Conservation (phyloP, 2,113 vertebrate genomes). For the Gavia stellata region DNA sequence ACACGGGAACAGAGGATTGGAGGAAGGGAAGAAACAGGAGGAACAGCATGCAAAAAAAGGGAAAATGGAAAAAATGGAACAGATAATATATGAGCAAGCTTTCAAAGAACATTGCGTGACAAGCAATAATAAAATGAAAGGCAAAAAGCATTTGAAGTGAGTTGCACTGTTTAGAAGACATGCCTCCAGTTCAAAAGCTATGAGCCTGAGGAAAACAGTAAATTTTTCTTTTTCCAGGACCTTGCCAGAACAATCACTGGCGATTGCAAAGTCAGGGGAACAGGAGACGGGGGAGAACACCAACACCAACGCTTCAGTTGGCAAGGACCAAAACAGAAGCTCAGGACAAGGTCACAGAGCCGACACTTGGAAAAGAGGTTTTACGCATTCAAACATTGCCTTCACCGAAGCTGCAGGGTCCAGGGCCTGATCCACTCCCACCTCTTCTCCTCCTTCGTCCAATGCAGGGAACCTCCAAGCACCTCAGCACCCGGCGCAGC, state of each 20-base stretch:
- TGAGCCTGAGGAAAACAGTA: conserved; percentile 75
- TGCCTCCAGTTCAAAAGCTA: conserved; percentile 79
- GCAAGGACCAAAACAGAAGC: conserved; percentile 48
- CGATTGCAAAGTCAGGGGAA: conserved; percentile 56
- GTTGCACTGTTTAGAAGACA: conserved; percentile 82
- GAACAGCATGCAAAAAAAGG: conserved; percentile 88
- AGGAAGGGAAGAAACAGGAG: conserved; percentile 86
- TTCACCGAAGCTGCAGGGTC: not conserved
- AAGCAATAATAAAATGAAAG: conserved; percentile 84
- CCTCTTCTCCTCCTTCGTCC: not conserved
- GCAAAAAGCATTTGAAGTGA: conserved; percentile 84
- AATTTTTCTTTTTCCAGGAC: conserved; percentile 60
- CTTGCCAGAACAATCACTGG: conserved; percentile 58
- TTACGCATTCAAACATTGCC: conserved; percentile 69
- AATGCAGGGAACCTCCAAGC: not conserved
- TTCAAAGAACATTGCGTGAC: conserved; percentile 82
- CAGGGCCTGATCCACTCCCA: not conserved
- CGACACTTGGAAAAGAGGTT: not conserved
- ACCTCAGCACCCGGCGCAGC: not conserved
- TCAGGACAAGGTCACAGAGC: conserved; percentile 23
- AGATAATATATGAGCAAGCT: conserved; percentile 87
- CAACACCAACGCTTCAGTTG: conserved; percentile 34
- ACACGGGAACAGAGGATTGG: conserved; percentile 86
- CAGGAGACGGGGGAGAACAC: conserved; percentile 66
- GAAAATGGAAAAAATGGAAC: conserved; percentile 88